These are phyloP conservation scores for Candoia aspera DNA, from an alignment of 2,113 vertebrate species.

Conservation along the genomic window DNA sequence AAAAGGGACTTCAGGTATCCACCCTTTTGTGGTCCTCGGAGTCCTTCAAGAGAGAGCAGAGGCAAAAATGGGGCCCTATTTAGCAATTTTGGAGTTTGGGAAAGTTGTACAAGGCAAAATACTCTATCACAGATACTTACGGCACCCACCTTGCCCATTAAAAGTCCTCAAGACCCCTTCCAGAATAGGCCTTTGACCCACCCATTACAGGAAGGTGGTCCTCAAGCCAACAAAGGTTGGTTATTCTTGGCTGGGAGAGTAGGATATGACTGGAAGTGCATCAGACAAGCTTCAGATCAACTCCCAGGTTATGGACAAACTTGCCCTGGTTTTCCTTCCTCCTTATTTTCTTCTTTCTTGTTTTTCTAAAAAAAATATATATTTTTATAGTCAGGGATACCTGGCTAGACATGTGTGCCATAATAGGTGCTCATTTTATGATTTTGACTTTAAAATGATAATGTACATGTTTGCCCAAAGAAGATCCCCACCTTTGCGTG, in stretches of 20 bases:
- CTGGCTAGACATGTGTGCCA: not conserved
- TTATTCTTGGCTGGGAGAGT: not conserved
- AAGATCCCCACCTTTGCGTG: not conserved
- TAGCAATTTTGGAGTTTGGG: not conserved
- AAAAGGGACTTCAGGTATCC: not conserved
- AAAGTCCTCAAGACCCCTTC: not conserved
- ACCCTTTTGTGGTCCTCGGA: not conserved
- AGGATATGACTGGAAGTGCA: not conserved
- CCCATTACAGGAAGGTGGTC: not conserved
- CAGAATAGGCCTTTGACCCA: not conserved
- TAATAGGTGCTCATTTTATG: not conserved
- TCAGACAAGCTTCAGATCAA: not conserved
- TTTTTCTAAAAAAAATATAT: not conserved
- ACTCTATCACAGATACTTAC: not conserved
- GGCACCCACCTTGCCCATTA: not conserved
- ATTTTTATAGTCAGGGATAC: not conserved
- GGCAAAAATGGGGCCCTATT: not conserved
- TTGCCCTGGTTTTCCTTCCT: not conserved
- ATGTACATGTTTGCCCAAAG: not conserved
- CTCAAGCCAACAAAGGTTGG: not conserved
- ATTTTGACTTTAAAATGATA: not conserved
- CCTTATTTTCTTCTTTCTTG: not conserved
- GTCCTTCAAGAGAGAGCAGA: not conserved
- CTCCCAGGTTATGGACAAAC: not conserved
- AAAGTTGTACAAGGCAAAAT: not conserved